Evolutionary conservation across 2,888 invertebrate species (phyloP).

Genomic region (Sisyra nigra): DNA sequence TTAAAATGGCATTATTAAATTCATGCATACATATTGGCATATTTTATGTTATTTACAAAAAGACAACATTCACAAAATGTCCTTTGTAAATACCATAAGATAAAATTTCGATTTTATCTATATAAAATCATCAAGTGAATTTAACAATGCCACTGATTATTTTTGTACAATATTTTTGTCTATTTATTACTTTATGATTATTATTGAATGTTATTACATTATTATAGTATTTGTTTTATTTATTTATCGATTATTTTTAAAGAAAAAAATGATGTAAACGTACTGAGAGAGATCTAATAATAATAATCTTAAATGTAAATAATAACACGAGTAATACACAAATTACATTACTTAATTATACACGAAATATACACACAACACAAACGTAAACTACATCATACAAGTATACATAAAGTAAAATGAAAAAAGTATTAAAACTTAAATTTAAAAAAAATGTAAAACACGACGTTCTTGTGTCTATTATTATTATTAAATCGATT

Average conservation of each 20-base stretch:
- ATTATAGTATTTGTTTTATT: constrained; percentile 4
- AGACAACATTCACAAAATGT: too few relatives aligned
- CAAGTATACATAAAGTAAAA: too few relatives aligned
- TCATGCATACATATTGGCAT: too few relatives aligned
- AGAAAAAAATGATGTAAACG: not conserved
- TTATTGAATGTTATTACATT: constrained; percentile 6
- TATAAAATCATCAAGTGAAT: not conserved
- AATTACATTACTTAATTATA: too few relatives aligned
- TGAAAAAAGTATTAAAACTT: too few relatives aligned
- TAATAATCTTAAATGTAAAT: not conserved
- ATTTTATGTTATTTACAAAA: too few relatives aligned
- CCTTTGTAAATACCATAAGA: not conserved
- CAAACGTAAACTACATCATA: too few relatives aligned
- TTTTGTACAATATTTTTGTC: not conserved
- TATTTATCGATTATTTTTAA: constrained; percentile 4
- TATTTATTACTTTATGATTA: constrained; percentile 5
- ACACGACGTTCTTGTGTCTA: too few relatives aligned
- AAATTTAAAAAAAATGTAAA: too few relatives aligned
- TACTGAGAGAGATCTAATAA: not conserved
- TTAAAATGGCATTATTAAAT: too few relatives aligned
- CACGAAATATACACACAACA: too few relatives aligned
- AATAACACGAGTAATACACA: not conserved
- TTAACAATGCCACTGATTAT: not conserved
- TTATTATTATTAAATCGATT: constrained; percentile 1
- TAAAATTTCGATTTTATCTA: not conserved